Evolutionary conservation across 2,888 invertebrate genomes (phyloP).

Genomic region (Cecidostiba fungosa): DNA sequence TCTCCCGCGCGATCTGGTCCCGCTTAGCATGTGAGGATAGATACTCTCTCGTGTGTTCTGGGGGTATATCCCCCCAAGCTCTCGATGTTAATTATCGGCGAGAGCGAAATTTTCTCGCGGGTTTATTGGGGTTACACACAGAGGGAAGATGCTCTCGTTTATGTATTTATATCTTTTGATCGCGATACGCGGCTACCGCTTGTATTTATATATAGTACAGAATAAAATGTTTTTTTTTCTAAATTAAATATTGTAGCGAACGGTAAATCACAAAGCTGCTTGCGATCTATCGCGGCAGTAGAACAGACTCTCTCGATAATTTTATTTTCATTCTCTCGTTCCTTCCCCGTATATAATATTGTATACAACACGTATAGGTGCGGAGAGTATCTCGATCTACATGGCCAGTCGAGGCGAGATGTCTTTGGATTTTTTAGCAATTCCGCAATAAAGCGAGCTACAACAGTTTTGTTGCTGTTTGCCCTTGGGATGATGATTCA

Average conservation of each 20-base stretch:
- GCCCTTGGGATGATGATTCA: slow-evolving; percentile 52
- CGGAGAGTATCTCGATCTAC: neutral
- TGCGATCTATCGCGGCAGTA: neutral
- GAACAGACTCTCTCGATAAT: neutral
- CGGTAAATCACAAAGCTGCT: neutral
- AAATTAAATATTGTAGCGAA: neutral
- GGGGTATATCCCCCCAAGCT: neutral
- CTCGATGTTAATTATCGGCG: slow-evolving; percentile 47
- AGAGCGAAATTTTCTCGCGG: slow-evolving; percentile 30
- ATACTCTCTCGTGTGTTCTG: neutral
- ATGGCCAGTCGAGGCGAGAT: neutral
- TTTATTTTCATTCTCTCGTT: neutral
- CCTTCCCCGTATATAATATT: neutral
- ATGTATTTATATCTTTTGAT: neutral
- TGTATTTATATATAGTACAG: neutral
- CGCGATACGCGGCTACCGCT: neutral
- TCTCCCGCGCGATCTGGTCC: slow-evolving; percentile 48
- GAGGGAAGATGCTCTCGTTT: neutral
- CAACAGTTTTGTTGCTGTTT: slow-evolving; percentile 29
- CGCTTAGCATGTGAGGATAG: slow-evolving; percentile 5
- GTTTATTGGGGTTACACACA: neutral
- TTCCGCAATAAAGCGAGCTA: slow-evolving; percentile 16
- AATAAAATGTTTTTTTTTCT: neutral
- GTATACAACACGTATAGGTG: neutral
- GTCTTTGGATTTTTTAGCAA: slow-evolving; percentile 13